Base-by-base conservation (phyloP, 2,888 invertebrate species). In the Epistrophe grossulariae region DNA sequence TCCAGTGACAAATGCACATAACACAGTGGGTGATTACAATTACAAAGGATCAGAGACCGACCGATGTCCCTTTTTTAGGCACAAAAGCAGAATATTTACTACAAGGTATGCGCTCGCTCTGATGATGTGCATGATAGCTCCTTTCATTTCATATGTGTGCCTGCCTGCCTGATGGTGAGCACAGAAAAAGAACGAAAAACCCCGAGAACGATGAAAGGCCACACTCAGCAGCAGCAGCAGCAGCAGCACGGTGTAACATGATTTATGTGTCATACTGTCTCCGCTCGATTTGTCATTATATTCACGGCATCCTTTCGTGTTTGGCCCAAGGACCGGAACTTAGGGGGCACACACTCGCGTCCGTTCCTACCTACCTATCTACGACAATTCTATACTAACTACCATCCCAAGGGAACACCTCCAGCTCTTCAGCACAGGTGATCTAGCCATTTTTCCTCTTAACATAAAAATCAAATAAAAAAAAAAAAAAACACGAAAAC, bases 231-330 rank as follows among this genome's bases (percentile, higher is more conserved):
- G 17, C 38, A 17, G 59, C 79, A 79, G 76, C 79, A 15, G 17
- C 38, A 17, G 59, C 52, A 45, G 62, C 48, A 48, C 17, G 66
- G 83, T 24, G 24, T 76, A 68, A 62, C 83, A 83, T 87, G 87
- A 87, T 87, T 87, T 87, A 87, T 83, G 87, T 76, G 83, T 72
- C 87, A 74, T 79, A 68, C 72, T 83, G 83, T 83, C 87, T 87
- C 87, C 87, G 87, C 87, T 83, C 87, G 83, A 87, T 87, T 87
- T 87, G 83, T 87, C 83, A 87, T 79, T 87, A 87, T 87, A 87
- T 76, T 79, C 79, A 76, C 87, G 87, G 87, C 59, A 72, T 87
- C 87, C 87, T 87, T 87, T 87, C 78, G 71, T 87, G 79, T 70
- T 48, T 60, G 68, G 48, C 72, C 71, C 31, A 15, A 83, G 79